Evolutionary conservation across 2,797 vertebrate species (phyloP).

Genomic region (Novumbra hubbsi): DNA sequence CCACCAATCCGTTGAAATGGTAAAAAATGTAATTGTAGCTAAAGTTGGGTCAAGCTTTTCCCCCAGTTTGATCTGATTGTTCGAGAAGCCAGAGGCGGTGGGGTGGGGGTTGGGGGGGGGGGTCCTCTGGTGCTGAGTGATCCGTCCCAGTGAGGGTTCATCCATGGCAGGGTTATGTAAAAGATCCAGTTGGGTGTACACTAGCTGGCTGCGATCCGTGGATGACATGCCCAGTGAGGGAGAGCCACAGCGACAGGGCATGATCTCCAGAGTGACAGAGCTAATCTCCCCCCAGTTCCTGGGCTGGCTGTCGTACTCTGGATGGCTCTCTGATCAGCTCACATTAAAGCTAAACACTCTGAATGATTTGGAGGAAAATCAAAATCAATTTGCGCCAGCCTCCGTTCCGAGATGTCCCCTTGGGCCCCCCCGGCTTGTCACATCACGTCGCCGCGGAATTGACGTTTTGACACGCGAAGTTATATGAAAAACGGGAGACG

Average conservation of each 20-base stretch:
- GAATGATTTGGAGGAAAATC: slow-evolving; percentile 85
- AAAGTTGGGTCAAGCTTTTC: not conserved
- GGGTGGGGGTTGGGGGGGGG: not conserved
- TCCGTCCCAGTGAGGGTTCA: not conserved
- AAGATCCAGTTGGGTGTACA: slow-evolving; percentile 18
- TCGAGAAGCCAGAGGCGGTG: not conserved
- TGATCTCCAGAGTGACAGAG: slow-evolving; percentile 76
- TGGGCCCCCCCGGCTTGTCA: slow-evolving; percentile 73
- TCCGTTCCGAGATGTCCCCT: slow-evolving; percentile 70
- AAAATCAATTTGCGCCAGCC: slow-evolving; percentile 81
- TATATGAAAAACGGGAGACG: slow-evolving; percentile 62
- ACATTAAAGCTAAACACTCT: slow-evolving; percentile 80
- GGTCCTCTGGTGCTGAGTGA: not conserved
- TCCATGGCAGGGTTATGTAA: slow-evolving; percentile 49
- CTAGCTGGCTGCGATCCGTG: not conserved
- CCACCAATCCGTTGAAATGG: not conserved
- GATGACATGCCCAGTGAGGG: slow-evolving; percentile 16
- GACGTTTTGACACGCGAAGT: slow-evolving; percentile 78
- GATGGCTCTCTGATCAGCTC: slow-evolving; percentile 79
- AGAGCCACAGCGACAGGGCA: slow-evolving; percentile 63
- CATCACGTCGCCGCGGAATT: slow-evolving; percentile 75
- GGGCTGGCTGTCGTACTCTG: slow-evolving; percentile 67
- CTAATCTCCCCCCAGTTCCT: slow-evolving; percentile 71
- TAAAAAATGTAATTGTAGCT: not conserved
- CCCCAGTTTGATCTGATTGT: not conserved